A percentile compares a stretch with the other conserved stretches of the same genome.
phyloP scores from a whole-genome alignment of 30 jellyfish, hydroid and myxozoan genomes.

The Hydractinia symbiolongicarpus region DNA sequence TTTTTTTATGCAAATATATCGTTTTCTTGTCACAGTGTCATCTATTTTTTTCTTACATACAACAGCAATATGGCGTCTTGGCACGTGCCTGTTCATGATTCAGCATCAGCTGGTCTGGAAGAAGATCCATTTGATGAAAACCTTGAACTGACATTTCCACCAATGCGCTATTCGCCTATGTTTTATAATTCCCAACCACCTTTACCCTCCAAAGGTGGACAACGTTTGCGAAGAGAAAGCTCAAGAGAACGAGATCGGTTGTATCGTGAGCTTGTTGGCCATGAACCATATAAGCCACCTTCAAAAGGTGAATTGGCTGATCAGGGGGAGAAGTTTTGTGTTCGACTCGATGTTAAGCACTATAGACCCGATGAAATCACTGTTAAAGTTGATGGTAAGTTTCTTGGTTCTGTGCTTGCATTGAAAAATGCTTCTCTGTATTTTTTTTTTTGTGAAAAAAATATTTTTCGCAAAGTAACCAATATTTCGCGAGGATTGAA shows the following conservation, averaged over 20 bases:
- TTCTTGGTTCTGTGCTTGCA: not conserved
- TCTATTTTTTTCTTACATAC: too few relatives aligned
- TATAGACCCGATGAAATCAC: constrained; percentile 50
- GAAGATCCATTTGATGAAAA: constrained; percentile 50
- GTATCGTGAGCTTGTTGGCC: constrained; percentile 34
- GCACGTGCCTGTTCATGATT: constrained; percentile 25
- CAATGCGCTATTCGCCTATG: constrained; percentile 32
- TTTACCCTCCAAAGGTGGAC: not conserved
- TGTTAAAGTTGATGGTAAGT: constrained; percentile 52
- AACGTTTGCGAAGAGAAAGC: constrained; percentile 23
- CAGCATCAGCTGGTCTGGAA: not conserved
- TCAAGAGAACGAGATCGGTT: constrained; percentile 33
- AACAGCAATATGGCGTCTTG: not conserved
- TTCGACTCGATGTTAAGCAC: constrained; percentile 39
- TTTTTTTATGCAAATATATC: too few relatives aligned
- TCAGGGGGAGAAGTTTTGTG: constrained; percentile 15
- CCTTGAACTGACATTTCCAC: constrained; percentile 46
- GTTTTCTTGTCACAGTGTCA: too few relatives aligned
- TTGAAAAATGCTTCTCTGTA: too few relatives aligned
- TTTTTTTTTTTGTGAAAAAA: too few relatives aligned
- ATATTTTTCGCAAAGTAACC: too few relatives aligned
- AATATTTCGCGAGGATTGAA: too few relatives aligned
- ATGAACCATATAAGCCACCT: constrained; percentile 27
- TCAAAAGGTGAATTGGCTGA: not conserved
- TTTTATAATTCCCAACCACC: constrained; percentile 27